A percentile compares a stretch with the other conserved stretches of the same genome.
Conservation (phyloP, 2,888 invertebrate species). For the Osmoderma eremita region DNA sequence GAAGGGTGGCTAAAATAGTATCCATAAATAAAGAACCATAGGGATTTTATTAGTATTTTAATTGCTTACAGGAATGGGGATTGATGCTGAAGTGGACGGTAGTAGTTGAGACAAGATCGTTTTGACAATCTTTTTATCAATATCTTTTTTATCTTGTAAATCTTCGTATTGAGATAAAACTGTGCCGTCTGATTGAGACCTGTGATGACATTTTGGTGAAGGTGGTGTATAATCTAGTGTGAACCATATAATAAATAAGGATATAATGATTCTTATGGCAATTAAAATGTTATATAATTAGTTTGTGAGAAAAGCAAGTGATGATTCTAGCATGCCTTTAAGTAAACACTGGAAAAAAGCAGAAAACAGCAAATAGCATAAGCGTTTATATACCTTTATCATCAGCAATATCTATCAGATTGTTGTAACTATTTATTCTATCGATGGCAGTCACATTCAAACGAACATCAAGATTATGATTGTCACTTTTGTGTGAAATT, state of each 20-base stretch:
- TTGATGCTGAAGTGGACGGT: constrained; percentile 66
- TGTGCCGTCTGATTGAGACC: constrained; percentile 63
- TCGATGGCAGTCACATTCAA: too few relatives aligned
- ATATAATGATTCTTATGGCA: too few relatives aligned
- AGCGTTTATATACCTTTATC: too few relatives aligned
- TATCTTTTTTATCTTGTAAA: constrained; percentile 61
- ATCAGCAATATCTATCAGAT: too few relatives aligned
- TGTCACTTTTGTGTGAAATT: too few relatives aligned
- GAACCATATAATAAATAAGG: constrained; percentile 27
- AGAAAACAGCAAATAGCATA: too few relatives aligned
- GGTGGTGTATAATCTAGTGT: constrained; percentile 51
- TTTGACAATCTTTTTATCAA: constrained; percentile 73
- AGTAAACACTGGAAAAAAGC: too few relatives aligned
- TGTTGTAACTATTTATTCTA: too few relatives aligned
- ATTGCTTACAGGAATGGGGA: constrained; percentile 60
- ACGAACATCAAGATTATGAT: too few relatives aligned
- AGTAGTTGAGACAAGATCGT: constrained; percentile 75
- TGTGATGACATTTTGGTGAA: constrained; percentile 60
- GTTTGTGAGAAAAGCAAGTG: too few relatives aligned
- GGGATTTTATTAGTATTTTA: neutral
- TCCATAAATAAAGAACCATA: constrained; percentile 6
- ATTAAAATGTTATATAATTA: too few relatives aligned
- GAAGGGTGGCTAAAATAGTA: constrained; percentile 67
- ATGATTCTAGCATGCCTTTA: too few relatives aligned
- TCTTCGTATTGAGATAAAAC: constrained; percentile 56